Percentiles rank a stretch among this genome's conserved stretches.
Evolutionary conservation across 2,888 invertebrate genomes (phyloP).

Genomic region (Colletes collaris): DNA sequence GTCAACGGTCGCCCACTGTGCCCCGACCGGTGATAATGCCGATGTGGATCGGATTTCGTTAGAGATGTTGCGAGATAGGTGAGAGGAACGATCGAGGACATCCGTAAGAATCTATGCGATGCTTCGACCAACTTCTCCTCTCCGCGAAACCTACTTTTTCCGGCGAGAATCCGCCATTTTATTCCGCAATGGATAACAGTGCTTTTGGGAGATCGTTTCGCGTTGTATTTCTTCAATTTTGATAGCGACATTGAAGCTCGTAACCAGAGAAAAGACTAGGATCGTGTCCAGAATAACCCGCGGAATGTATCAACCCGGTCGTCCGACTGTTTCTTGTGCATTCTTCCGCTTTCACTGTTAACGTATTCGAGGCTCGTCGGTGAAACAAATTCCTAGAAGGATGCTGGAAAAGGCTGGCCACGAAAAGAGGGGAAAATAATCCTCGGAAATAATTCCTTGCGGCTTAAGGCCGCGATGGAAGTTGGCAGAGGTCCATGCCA

Average conservation of each 20-base stretch:
- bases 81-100: not conserved
- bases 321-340: not conserved
- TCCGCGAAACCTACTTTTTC: too few species aligned
- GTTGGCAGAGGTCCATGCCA: not conserved
- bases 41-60: conserved; percentile 10
- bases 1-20: conserved; percentile 13
- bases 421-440: conserved; percentile 19
- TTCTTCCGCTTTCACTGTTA: not conserved
- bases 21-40: not conserved
- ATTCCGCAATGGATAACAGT: too few species aligned
- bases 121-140: not conserved
- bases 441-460: conserved; percentile 38
- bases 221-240: too few species aligned
- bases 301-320: too few species aligned
- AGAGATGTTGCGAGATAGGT: conserved; percentile 6
- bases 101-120: not conserved
- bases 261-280: too few species aligned
- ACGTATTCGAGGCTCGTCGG: not conserved
- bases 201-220: too few species aligned
- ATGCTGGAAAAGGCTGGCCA: conserved; percentile 5
- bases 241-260: too few species aligned
- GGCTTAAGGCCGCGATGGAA: conserved; percentile 12
- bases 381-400: conserved; percentile 32
- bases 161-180: too few species aligned
- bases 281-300: too few species aligned